Evolutionary conservation across 2,888 invertebrate species (phyloP).

Genomic region (Tiphia femorata): DNA sequence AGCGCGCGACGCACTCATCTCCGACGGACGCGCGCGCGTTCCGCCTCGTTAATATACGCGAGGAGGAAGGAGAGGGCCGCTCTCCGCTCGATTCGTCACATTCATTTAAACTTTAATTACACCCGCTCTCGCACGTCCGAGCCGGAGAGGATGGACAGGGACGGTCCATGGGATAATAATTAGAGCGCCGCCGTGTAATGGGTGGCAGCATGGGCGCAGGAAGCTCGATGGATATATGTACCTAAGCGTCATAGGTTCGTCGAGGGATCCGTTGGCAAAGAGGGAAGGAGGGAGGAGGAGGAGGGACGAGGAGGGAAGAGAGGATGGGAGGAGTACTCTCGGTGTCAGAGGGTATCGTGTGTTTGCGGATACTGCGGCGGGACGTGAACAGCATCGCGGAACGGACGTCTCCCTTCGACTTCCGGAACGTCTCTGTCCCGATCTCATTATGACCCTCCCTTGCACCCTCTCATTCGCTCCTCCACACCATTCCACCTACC

Average conservation of each 20-base stretch:
- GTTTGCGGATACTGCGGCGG: conserved; percentile 11
- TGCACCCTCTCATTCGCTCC: neutral
- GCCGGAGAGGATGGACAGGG: no score
- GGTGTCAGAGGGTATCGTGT: conserved; percentile 10
- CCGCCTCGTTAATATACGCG: neutral
- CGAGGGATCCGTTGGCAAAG: no score
- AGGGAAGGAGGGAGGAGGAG: no score
- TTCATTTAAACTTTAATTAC: conserved; percentile 37
- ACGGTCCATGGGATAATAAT: conserved; percentile 37
- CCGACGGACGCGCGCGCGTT: no score
- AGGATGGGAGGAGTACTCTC: conserved; percentile 14
- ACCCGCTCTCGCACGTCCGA: no score
- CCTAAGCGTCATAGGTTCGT: no score
- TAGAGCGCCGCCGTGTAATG: conserved; percentile 37
- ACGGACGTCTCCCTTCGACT: conserved; percentile 21
- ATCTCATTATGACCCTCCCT: conserved; percentile 18
- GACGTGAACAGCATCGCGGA: conserved; percentile 11
- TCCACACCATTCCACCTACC: no score
- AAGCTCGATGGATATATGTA: conserved; percentile 13
- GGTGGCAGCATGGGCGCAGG: conserved; percentile 28
- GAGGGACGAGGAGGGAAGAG: no score
- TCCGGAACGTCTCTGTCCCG: conserved; percentile 33
- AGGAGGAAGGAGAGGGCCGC: neutral
- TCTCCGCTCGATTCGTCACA: conserved; percentile 32
- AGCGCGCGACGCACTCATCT: no score